These are phyloP conservation scores for Synergus itoensis DNA, from an alignment of 2,888 invertebrate genomes.

Conservation along the genomic window DNA sequence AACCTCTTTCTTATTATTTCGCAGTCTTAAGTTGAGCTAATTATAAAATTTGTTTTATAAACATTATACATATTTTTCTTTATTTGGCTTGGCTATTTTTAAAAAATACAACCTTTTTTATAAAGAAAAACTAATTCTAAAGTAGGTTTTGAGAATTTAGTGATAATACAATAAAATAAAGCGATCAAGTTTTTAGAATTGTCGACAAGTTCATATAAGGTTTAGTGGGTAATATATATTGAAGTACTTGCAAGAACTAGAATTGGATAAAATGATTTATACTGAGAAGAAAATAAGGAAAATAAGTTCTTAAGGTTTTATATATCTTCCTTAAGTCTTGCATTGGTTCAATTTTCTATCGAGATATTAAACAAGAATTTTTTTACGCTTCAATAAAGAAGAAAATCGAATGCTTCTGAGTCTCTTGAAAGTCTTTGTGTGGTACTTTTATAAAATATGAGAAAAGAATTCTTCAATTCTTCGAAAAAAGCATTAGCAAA, in stretches of 20 bases:
- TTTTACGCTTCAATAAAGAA: conserved; percentile 16
- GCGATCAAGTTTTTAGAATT: neutral
- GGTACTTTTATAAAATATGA: neutral
- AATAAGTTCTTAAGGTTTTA: neutral
- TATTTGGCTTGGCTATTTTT: no score
- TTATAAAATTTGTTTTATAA: no score
- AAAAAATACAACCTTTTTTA: no score
- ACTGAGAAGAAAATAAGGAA: no score
- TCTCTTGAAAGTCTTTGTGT: conserved; percentile 9
- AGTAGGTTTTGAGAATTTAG: no score
- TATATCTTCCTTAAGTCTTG: neutral
- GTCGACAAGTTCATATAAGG: neutral
- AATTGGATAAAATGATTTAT: no score
- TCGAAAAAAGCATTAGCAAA: neutral
- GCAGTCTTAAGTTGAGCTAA: no score
- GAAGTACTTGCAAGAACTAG: no score
- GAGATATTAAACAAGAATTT: neutral
- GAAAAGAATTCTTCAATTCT: neutral
- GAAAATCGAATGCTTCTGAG: conserved; percentile 11
- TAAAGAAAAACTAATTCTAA: no score
- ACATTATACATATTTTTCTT: neutral
- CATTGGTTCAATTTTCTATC: neutral
- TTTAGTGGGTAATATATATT: no score
- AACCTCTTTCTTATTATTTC: no score
- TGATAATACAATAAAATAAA: neutral